phyloP scores from a whole-genome alignment of 2,888 invertebrate species.

The Campopleginae sp. region DNA sequence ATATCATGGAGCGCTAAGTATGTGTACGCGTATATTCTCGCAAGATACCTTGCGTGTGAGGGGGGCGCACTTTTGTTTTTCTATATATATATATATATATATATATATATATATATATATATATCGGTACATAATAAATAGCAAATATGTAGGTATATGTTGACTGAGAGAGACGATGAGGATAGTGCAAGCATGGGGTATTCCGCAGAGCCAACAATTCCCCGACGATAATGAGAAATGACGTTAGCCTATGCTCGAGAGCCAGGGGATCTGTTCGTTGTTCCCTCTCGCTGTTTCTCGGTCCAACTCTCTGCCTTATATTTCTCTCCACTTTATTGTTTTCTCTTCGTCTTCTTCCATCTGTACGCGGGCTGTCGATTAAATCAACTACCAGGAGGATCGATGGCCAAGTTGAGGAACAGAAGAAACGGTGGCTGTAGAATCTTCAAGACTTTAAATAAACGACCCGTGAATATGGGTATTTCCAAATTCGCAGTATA shows the following conservation, averaged over 20 bases:
- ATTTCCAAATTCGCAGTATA: background rate
- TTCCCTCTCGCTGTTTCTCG: slow-evolving; percentile 14
- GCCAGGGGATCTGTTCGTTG: slow-evolving; percentile 41
- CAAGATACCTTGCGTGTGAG: too few relatives aligned
- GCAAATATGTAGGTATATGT: slow-evolving; percentile 14
- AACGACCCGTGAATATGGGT: slow-evolving; percentile 4
- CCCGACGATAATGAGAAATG: slow-evolving; percentile 67
- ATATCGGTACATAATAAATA: background rate
- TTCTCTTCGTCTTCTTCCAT: slow-evolving; percentile 45
- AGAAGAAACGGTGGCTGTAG: background rate
- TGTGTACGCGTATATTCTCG: too few relatives aligned
- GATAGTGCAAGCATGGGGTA: slow-evolving; percentile 53
- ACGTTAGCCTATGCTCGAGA: slow-evolving; percentile 64
- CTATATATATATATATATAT: background rate
- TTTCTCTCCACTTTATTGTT: slow-evolving; percentile 19
- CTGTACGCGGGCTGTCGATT: slow-evolving; percentile 56
- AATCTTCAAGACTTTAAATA: slow-evolving; percentile 16
- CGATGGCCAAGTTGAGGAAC: slow-evolving; percentile 36
- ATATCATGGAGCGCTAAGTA: too few relatives aligned
- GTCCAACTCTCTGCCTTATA: background rate
- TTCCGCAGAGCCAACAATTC: slow-evolving; percentile 66
- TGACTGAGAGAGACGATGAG: slow-evolving; percentile 25
- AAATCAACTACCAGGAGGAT: slow-evolving; percentile 46
- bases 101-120: background rate
- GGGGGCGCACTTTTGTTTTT: too few relatives aligned